Conservation (phyloP, 2,888 invertebrate genomes). For the Drosophila antonietae region DNA sequence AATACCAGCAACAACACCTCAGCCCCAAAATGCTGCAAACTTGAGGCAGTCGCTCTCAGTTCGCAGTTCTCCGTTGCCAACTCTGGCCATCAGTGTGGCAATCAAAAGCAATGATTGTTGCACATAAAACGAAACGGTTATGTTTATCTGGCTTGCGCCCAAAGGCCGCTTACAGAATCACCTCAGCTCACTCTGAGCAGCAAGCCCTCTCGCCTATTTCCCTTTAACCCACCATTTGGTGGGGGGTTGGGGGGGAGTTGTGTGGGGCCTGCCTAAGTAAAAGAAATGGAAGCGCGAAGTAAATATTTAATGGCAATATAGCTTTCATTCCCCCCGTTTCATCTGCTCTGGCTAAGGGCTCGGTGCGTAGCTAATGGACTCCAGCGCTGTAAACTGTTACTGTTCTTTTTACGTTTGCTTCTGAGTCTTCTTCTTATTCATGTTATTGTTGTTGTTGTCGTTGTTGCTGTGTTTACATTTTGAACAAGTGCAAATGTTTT, state of each 20-base stretch:
- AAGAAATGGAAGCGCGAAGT: conserved; percentile 72
- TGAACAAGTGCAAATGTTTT: conserved; percentile 74
- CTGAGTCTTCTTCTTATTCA: conserved; percentile 8
- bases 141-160: conserved; percentile 80
- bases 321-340: conserved; percentile 5
- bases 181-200: not conserved
- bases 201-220: not conserved
- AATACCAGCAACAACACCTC: conserved; percentile 27
- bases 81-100: conserved; percentile 72
- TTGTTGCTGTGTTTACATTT: conserved; percentile 58
- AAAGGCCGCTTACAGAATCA: conserved; percentile 39
- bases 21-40: conserved; percentile 6
- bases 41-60: not conserved
- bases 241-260: not conserved
- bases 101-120: conserved; percentile 84
- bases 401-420: conserved; percentile 19
- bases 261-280: conserved; percentile 47
- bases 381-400: conserved; percentile 52
- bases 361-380: conserved; percentile 64
- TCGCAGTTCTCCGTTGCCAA: conserved; percentile 24
- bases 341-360: not conserved
- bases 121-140: conserved; percentile 83
- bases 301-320: conserved; percentile 71
- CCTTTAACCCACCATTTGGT: not conserved
- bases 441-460: conserved; percentile 5